Base-by-base conservation (phyloP, 2,797 vertebrate species). In the Synanceia verrucosa region DNA sequence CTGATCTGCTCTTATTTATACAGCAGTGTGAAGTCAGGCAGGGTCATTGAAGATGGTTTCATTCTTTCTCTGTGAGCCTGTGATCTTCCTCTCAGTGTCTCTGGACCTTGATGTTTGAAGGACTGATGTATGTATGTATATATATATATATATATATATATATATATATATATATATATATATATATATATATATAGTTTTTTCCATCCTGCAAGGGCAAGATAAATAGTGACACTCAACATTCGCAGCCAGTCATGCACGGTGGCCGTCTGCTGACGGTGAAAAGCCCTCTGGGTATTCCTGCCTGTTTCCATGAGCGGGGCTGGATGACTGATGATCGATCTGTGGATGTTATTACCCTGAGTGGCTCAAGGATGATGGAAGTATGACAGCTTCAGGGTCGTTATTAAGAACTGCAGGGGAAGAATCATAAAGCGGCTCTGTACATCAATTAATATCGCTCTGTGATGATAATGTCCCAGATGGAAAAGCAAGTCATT, bases 191-290 rank as follows among this genome's bases (percentile, higher is more conserved):
- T n/a, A n/a, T n/a, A n/a, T n/a, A n/a, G n/a, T 66, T 29, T 56
- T 83, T 60, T 78, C 36, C 62, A 43, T 71, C 57, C 46, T 48
- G 23, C 26, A 44, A 50, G 51, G 70, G 5, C 19, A 66, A 79
- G 75, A 85, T 65, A 62, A 76, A 84, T 75, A 46, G 63, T 67
- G 84, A 79, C 83, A 73, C 53, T 82, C 67, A 70, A 75, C 65
- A 74, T 65, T 71, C 2, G 2, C 14, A 63, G 62, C 44, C 61
- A 62, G 78, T 78, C 77, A 76, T 9, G 6, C 23, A 14, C 46
- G 6, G 26, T 29, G 50, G 62, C 53, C 41, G 13, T 74, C 67
- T 62, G 33, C 56, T 34, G 63, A 62, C 1, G 24, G 21, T 28
- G 64, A 87, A 78, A 75, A 41, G 69, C 67, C 82, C 65, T 28